A percentile compares a stretch with the other conserved stretches of the same genome.
Conservation (phyloP, 2,888 invertebrate genomes). For the Sepioteuthis lessoniana region DNA sequence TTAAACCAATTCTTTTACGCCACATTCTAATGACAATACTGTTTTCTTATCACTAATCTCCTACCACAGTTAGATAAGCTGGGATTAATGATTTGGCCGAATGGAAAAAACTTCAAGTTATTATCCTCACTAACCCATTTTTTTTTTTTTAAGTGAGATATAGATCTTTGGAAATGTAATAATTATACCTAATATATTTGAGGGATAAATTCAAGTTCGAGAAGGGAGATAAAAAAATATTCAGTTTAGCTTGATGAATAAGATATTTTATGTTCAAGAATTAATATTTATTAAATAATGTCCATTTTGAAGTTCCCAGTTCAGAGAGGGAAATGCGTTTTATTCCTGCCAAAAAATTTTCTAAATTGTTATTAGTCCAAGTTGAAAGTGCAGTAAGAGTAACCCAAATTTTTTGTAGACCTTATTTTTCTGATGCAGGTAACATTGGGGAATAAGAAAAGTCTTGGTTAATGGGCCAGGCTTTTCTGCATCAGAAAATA, state of each 20-base stretch:
- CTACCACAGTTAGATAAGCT: no score
- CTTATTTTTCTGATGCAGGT: no score
- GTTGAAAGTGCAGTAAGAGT: neutral
- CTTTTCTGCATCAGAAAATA: no score
- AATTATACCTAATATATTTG: neutral
- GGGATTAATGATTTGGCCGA: no score
- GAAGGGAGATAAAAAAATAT: neutral
- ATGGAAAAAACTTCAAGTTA: neutral
- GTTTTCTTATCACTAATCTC: no score
- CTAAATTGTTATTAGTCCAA: neutral
- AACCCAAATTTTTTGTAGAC: no score
- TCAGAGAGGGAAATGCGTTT: neutral
- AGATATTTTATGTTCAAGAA: neutral
- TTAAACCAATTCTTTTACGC: neutral
- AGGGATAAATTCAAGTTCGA: neutral
- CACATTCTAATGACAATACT: no score
- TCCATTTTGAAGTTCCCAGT: neutral
- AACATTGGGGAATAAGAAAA: no score
- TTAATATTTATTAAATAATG: neutral
- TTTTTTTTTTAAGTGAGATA: neutral
- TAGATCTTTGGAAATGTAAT: neutral
- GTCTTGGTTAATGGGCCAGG: no score
- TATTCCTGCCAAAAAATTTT: slow-evolving; percentile 9
- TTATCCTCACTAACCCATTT: neutral
- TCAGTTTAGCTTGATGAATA: neutral